These are phyloP conservation scores for Muraenolepis orangiensis DNA, from an alignment of 2,797 vertebrate species.

Conservation along the genomic window DNA sequence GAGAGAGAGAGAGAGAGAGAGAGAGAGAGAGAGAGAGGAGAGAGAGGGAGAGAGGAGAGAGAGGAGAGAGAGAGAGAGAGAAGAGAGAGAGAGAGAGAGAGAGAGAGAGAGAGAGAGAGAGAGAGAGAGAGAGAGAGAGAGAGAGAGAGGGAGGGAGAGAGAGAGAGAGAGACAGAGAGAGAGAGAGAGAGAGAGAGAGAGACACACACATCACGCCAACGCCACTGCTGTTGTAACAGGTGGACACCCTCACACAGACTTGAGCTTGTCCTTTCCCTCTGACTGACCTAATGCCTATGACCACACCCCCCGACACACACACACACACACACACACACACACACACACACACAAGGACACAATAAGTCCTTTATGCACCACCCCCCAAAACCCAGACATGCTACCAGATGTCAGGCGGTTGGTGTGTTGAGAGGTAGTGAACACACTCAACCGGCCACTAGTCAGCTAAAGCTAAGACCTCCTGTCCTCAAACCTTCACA, in stretches of 20 bases:
- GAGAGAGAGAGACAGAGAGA: not conserved
- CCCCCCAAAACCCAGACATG: conserved; percentile 52
- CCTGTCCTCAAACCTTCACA: no score
- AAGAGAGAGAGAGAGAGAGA: no score
- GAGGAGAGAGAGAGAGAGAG: no score
- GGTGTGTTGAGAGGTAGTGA: no score
- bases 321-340: conserved; percentile 19
- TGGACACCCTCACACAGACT: conserved; percentile 31
- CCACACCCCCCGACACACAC: conserved; percentile 12
- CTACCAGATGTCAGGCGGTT: conserved; percentile 55
- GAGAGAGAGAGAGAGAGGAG: no score
- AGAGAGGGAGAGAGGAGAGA: no score
- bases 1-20: no score
- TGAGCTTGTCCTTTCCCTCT: no score
- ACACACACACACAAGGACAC: conserved; percentile 34
- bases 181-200: conserved; percentile 32
- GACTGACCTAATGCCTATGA: conserved; percentile 23
- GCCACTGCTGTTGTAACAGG: conserved; percentile 43
- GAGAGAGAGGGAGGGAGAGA: conserved; percentile 28
- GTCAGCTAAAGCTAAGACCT: no score
- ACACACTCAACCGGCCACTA: no score
- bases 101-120: no score
- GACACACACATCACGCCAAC: not conserved
- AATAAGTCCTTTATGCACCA: conserved; percentile 66
- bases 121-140: no score